Conservation (phyloP, 2,113 vertebrate genomes). For the Psilopogon haemacephalus region DNA sequence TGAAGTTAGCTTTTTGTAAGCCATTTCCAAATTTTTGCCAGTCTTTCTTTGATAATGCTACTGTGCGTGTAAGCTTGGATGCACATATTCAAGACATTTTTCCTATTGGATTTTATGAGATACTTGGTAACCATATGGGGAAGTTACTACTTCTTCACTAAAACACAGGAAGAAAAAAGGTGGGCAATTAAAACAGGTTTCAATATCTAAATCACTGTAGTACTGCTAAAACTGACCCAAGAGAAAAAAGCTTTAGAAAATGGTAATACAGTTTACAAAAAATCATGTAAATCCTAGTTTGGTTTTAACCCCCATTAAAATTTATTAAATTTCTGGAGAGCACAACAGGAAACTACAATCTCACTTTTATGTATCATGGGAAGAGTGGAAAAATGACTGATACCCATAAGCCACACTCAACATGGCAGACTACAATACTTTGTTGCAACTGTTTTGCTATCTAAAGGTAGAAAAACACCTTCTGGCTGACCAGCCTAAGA, state of each 20-base stretch:
- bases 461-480: not conserved
- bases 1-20: not conserved
- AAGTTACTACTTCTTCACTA: not conserved
- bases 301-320: not conserved
- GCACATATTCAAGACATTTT: not conserved
- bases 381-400: fast-evolving
- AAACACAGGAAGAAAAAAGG: not conserved
- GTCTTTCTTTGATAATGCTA: not conserved
- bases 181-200: not conserved
- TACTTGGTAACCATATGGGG: no score
- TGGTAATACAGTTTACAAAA: fast-evolving
- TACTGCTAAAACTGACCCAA: not conserved
- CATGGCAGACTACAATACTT: not conserved
- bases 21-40: not conserved
- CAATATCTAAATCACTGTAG: not conserved
- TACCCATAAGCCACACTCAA: not conserved
- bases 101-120: not conserved
- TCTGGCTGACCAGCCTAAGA: not conserved
- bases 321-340: not conserved
- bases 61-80: not conserved
- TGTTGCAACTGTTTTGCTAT: not conserved
- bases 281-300: not conserved
- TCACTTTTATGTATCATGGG: not conserved
- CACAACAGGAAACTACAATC: not conserved
- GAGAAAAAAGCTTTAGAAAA: not conserved